Base-by-base conservation (phyloP, 2,888 invertebrate genomes). In the Tholera decimalis region DNA sequence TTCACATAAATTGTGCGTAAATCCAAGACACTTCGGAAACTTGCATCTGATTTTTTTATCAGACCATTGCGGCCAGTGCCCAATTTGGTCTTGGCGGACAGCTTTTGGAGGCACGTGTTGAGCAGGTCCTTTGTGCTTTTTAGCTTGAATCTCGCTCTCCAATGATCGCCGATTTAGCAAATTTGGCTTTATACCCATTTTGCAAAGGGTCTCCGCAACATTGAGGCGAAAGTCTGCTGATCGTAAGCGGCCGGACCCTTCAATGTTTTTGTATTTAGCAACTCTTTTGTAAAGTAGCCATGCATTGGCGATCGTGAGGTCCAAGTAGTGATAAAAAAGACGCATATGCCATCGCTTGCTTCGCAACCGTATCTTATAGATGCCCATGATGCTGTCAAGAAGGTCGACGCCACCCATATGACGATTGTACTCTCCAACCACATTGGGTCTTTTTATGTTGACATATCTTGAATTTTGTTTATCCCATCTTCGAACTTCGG, bases 401-500 rank as follows among this genome's bases (percentile, higher is more conserved):
- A 49, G 30, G 1, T 49, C 33, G 1, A 50, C 47, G 0, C 57
- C 57, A 22, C 57, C 57, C 49, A 58, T 58, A 1, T 49, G 49
- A 0, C 49, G 49, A 33, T 58, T 58, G n/a, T 57, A 50, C 50
- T 35, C 33, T 51, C 50, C 33, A 2, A 35, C 50, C 0, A 51
- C 24, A 15, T 51, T 5, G 11, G 51, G 51, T 24, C 35, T 22
- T 6, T 37, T 51, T 51, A 51, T 51, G 5, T 0, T 50, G 8
- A 35, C 22, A 15, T 51, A 51, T n/a, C 2, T 37, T 24, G 51
- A 24, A 0, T 51, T 37, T 6, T 51, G 35, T 7, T 24, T 51
- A 11, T 51, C 51, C 51, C 24, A 51, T 24, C 51, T 51, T 15
- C 35, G n/a, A 24, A 51, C 51, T n/a, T 51, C 35, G n/a, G 51